Evolutionary conservation across 2,797 vertebrate genomes (phyloP).

Genomic region (Rhyacichthys aspro): DNA sequence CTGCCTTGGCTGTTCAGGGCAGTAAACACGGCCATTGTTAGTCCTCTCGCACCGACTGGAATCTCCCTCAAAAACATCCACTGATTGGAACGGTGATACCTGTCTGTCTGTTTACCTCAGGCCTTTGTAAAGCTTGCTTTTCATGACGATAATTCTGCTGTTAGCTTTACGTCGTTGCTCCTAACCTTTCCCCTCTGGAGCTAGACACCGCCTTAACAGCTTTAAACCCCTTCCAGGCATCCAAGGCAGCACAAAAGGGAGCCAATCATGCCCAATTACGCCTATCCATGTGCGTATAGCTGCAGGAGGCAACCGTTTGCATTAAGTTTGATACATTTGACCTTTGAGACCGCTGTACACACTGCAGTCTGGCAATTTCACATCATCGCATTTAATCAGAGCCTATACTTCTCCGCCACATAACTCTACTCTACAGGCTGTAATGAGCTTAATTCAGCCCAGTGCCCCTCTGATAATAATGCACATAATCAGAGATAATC

Average conservation of each 20-base stretch:
- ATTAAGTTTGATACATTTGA: conserved; percentile 4
- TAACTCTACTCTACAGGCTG: conserved; percentile 5
- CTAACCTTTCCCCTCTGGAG: neutral
- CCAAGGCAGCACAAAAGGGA: conserved; percentile 17
- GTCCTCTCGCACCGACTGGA: conserved; percentile 38
- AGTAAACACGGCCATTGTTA: conserved; percentile 36
- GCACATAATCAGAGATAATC: conserved; percentile 62
- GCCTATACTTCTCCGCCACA: neutral
- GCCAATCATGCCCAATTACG: conserved; percentile 45
- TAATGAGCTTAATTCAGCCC: conserved; percentile 8
- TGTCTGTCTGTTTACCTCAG: neutral
- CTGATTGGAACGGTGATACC: conserved; percentile 24
- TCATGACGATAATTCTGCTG: no score
- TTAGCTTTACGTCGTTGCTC: no score
- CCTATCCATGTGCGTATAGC: conserved; percentile 2
- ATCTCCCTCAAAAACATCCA: conserved; percentile 35
- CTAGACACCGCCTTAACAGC: conserved; percentile 7
- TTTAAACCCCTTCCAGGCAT: conserved; percentile 26
- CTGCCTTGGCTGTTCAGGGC: conserved; percentile 19
- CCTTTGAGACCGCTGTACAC: conserved; percentile 12
- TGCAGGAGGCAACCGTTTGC: neutral
- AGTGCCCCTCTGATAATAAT: conserved; percentile 33
- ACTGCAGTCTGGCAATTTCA: conserved; percentile 10
- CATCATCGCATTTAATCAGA: conserved; percentile 12
- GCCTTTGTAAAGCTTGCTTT: no score